Base-by-base conservation (phyloP, 2,113 vertebrate genomes). In the Scomber scombrus region DNA sequence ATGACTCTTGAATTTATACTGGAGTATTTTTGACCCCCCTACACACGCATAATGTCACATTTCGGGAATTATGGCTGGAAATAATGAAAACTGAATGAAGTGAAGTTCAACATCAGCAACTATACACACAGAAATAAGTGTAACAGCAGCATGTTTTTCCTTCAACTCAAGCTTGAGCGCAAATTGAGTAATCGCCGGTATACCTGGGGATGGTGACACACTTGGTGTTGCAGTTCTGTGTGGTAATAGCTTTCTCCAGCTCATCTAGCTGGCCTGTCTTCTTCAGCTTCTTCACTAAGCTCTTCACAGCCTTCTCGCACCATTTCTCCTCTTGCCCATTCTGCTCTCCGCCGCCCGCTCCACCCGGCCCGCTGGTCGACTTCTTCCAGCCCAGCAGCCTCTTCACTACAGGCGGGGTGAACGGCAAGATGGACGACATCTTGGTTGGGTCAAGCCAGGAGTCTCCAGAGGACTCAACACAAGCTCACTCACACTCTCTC, bases 151-250 rank as follows among this genome's bases (percentile, higher is more conserved):
- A 26, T 15, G 13, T 49, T 51, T 68, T 60, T 9, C 19, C 19
- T 60, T 40, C 40, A 11, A 43, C 19, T 7, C 29, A 49, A 21
- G 18, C 45, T 6, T 66, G 9, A 70, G 23, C 52, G 54, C 49
- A 29, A 29, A 18, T 52, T 2, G 5, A 46, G 16, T 46, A 46
- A 56, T 26, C 4, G 23, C 15, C 34, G 45, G 49, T 92, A 64
- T 97, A 99, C 98, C 98, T 99, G 91, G 98, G 98, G 85, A 99
- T 99, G 15, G 98, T 99, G 80, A 99, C 97, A 95, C 98, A 99
- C 89, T 99, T 99, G 75, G 98, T 99, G 94, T 97, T 99, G 95
- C 97, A 97, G 86, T 97, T 99, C 86, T 99, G 98, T 83, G 97
- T 97, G 60, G 97, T 98, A 93, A 99, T 98, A 31, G 98, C 98